Evolutionary conservation across 2,113 vertebrate species (phyloP).

Genomic region (Ondatra zibethicus): DNA sequence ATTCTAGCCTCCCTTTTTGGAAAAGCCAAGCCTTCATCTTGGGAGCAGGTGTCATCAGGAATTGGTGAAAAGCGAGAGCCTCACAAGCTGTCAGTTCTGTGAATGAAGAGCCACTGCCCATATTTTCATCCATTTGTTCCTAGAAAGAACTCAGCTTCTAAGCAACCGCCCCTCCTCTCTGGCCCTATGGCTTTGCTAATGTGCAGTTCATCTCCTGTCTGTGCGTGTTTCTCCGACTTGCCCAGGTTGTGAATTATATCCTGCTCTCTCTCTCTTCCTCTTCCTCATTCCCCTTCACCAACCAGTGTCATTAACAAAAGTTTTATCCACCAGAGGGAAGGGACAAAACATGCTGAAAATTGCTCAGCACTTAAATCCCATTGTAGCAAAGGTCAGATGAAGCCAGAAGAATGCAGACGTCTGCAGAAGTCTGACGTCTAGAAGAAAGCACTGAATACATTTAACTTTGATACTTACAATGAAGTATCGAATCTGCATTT

Average conservation of each 20-base stretch:
- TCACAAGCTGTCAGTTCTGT: not conserved
- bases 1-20: not conserved
- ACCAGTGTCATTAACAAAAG: not conserved
- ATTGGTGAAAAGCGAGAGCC: not conserved
- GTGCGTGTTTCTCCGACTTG: not conserved
- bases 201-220: not conserved
- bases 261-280: not conserved
- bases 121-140: not conserved
- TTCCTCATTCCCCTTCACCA: not conserved
- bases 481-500: not conserved
- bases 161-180: not conserved
- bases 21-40: not conserved
- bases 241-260: not conserved
- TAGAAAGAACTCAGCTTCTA: not conserved
- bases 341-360: not conserved
- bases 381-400: not conserved
- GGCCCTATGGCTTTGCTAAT: not conserved
- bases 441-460: not conserved
- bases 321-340: not conserved
- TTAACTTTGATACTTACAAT: slow-evolving; percentile 6
- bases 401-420: not conserved
- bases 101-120: not conserved
- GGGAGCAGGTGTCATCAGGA: not conserved
- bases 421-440: not conserved
- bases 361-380: not conserved